These are phyloP conservation scores for Neoaliturus tenellus DNA, from an alignment of 2,888 invertebrate species.

Conservation along the genomic window DNA sequence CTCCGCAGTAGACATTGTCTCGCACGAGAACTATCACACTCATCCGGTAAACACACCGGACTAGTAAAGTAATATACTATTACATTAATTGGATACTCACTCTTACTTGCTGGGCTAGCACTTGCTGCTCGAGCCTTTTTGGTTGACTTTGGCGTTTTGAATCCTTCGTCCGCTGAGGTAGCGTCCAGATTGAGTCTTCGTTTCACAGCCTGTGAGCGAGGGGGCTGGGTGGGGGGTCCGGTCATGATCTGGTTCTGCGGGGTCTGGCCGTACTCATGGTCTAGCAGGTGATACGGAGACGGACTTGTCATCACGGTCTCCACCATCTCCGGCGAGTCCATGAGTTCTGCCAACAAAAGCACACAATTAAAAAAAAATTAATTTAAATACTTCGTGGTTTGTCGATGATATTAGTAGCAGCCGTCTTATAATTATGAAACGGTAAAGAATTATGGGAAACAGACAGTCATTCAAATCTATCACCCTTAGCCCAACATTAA, in stretches of 20 bases:
- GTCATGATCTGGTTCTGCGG: conserved; percentile 82
- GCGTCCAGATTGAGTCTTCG: conserved; percentile 85
- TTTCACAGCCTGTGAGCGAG: conserved; percentile 77
- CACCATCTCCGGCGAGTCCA: conserved; percentile 57
- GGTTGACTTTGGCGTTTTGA: conserved; percentile 76
- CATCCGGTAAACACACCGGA: too few species aligned
- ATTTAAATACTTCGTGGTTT: too few species aligned
- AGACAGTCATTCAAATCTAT: too few species aligned
- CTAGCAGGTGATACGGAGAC: conserved; percentile 86
- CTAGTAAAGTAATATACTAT: too few species aligned
- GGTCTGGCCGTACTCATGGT: conserved; percentile 92
- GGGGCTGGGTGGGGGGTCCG: conserved; percentile 69
- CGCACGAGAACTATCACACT: too few species aligned
- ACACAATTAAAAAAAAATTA: too few species aligned
- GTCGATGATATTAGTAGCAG: too few species aligned
- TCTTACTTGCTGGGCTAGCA: conserved; percentile 71
- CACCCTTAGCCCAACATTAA: too few species aligned
- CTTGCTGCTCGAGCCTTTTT: conserved; percentile 75
- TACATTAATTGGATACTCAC: too few species aligned
- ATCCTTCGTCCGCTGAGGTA: conserved; percentile 77
- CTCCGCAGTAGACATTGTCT: too few species aligned
- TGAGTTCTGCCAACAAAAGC: conserved; percentile 37
- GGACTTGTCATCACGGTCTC: conserved; percentile 68
- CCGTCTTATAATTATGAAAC: too few species aligned
- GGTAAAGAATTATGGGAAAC: too few species aligned